Evolutionary conservation across 2,113 vertebrate genomes (phyloP).

Genomic region (Chaetodon trifascialis): DNA sequence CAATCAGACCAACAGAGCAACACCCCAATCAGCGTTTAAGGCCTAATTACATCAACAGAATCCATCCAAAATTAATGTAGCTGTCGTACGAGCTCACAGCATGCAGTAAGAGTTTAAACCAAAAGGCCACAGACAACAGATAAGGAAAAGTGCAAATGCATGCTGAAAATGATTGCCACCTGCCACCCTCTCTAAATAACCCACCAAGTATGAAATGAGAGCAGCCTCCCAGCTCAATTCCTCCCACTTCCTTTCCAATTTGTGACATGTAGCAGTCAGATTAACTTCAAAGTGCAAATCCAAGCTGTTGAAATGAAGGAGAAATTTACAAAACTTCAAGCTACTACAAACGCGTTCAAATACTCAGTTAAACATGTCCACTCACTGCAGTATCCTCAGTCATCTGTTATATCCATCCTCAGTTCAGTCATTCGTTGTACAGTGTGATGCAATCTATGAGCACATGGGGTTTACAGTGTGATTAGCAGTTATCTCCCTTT

Average conservation of each 20-base stretch:
- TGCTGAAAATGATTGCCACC: conserved; percentile 73
- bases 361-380: conserved; percentile 35
- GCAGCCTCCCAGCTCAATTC: conserved; percentile 31
- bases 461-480: conserved; percentile 32
- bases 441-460: conserved; percentile 30
- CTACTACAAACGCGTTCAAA: conserved; percentile 53
- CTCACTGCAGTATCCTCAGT: conserved; percentile 23
- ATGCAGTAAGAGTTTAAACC: conserved; percentile 72
- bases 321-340: conserved; percentile 47
- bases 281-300: conserved; percentile 76
- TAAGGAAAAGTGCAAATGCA: conserved; percentile 76
- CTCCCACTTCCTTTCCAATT: conserved; percentile 38
- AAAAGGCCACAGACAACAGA: conserved; percentile 68
- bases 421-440: conserved; percentile 39
- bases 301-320: conserved; percentile 46
- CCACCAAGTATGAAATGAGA: conserved; percentile 33
- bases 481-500: conserved; percentile 27
- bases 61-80: conserved; percentile 18
- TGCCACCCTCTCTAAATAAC: conserved; percentile 44
- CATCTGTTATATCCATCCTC: conserved; percentile 1
- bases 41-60: conserved; percentile 37
- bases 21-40: conserved; percentile 47
- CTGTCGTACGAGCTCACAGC: conserved; percentile 46
- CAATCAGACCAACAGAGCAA: conserved; percentile 7
- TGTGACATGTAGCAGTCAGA: conserved; percentile 59